These are phyloP conservation scores for Notospermus geniculatus DNA, from an alignment of 1,140 invertebrate species.

Conservation along the genomic window DNA sequence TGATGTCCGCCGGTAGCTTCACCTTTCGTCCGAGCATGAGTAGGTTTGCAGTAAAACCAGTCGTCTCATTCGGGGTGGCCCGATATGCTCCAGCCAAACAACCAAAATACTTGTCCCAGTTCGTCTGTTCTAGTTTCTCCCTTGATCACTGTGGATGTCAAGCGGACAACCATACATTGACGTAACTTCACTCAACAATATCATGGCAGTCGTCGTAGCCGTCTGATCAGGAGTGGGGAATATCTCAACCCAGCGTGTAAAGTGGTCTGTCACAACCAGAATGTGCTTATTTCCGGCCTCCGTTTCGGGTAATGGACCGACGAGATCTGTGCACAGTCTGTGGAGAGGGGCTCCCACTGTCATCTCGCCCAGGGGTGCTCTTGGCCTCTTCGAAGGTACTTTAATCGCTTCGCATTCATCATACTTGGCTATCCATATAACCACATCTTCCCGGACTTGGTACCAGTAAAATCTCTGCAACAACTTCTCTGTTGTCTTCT, in stretches of 20 bases:
- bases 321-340: conserved; percentile 21
- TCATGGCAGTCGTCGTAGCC: conserved; percentile 35
- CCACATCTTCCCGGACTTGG: conserved; percentile 10
- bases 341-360: conserved; percentile 14
- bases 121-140: conserved; percentile 17
- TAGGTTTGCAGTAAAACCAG: conserved; percentile 23
- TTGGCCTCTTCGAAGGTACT: background rate
- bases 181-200: conserved; percentile 22
- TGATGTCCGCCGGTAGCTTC: conserved; percentile 11
- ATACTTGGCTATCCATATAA: conserved; percentile 11
- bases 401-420: conserved; percentile 22
- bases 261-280: conserved; percentile 37
- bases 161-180: conserved; percentile 18
- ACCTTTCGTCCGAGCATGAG: conserved; percentile 30
- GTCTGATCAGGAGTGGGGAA: conserved; percentile 30
- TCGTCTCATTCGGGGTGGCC: conserved; percentile 19
- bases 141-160: conserved; percentile 18
- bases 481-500: conserved; percentile 24
- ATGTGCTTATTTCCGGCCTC: conserved; percentile 29
- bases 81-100: conserved; percentile 22
- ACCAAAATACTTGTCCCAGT: conserved; percentile 24
- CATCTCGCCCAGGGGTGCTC: conserved; percentile 12
- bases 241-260: conserved; percentile 34
- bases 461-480: conserved; percentile 23
- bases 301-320: conserved; percentile 15